Evolutionary conservation across 2,113 vertebrate genomes (phyloP).

Genomic region (Propithecus coquereli): DNA sequence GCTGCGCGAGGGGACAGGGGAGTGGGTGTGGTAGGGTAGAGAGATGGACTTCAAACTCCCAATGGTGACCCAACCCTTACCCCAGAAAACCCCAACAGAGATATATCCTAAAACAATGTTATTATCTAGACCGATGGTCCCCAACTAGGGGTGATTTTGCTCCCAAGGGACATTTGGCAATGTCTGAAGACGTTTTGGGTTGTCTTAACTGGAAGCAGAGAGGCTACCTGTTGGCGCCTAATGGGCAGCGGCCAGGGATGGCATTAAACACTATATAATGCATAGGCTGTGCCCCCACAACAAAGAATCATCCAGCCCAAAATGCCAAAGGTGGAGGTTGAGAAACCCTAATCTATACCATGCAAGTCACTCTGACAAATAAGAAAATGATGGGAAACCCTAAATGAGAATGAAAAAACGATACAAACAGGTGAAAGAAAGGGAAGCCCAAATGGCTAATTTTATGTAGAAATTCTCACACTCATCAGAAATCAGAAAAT

Average conservation of each 20-base stretch:
- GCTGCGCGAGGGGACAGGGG: neutral
- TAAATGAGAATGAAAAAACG: neutral
- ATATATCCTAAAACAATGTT: neutral
- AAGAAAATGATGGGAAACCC: neutral
- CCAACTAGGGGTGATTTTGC: neutral
- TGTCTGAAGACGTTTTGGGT: neutral
- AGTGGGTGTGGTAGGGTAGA: neutral
- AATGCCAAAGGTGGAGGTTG: fast-evolving
- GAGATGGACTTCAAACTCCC: neutral
- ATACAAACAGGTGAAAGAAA: neutral
- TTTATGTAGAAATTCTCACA: neutral
- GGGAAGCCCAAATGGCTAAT: neutral
- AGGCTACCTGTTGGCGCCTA: neutral
- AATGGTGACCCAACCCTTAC: neutral
- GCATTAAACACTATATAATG: too few species aligned
- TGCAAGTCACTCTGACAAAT: neutral
- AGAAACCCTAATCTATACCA: neutral
- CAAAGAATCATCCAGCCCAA: neutral
- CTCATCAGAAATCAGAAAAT: neutral
- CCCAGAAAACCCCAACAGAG: neutral
- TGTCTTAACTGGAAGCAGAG: neutral
- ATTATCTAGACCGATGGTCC: neutral
- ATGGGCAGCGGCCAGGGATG: neutral
- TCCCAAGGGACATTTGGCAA: too few species aligned
- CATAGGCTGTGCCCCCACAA: fast-evolving